Evolutionary conservation across 1,140 invertebrate genomes (phyloP), one percentile per base, ranked within the genome.

Genomic region (Aethina tumida): DNA sequence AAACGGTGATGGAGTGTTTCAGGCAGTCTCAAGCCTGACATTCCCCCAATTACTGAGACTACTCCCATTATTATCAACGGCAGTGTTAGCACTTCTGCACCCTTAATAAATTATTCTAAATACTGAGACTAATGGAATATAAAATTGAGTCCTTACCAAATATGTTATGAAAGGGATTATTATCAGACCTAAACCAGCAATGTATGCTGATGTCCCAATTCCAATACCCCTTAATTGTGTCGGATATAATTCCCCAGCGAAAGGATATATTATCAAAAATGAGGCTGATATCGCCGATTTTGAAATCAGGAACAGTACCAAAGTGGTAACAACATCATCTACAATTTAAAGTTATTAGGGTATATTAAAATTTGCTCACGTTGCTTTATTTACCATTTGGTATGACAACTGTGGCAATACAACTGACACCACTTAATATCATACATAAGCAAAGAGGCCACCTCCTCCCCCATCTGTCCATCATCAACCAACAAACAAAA

Each of bases 141-240:
- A 26, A 15, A 30, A 31, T 30, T 10, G 18, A 20, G 15, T 15
- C 22, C 68, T 70, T 71, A 87, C 84, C 67, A 90, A 66, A 64
- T 90, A 89, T 26, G 84, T 90, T 26, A 94, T 82, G 62, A 94
- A 89, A 7, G 87, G 84, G 52, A 94, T 89, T 22, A 92, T 80
- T 42, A 91, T 86, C 8, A 91, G 67, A 15, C 86, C 88, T 41
- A 90, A 63, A 12, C 86, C 85, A 13, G 84, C 85, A 37, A 91
- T 81, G 57, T 91, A 90, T 10, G 86, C 84, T 2, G 84, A 88
- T 21, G 84, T 81, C n/a, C 85, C 86, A 42, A 91, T 89, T 7
- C 87, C 88, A 18, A 91, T 65, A 2, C 86, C 88, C 44, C 86
- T 71, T 12, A 88, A 69, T 62, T 87, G 81, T 2, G 86, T 89